Evolutionary conservation across 2,113 vertebrate genomes (phyloP), one percentile per base, ranked within the genome.

Genomic region (Nyctibius bracteatus): DNA sequence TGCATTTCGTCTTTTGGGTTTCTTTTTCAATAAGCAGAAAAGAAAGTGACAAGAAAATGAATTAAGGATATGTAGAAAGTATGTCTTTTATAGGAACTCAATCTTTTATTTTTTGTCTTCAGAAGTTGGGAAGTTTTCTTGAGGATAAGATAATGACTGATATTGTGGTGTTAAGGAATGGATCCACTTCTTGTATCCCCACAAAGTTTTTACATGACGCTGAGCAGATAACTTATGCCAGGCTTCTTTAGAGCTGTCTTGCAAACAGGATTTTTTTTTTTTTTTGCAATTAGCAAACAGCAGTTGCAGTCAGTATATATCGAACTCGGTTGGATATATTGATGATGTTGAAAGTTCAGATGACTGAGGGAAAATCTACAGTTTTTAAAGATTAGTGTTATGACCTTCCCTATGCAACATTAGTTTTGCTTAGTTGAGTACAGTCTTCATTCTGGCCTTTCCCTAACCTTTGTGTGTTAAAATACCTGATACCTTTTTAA

Each of bases 61-160:
- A n/a, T 52, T 35, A 65, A 10, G 15, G 16, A 74, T 37, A 15
- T 23, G 5, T 61, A 41, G 24, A 33, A 94, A 82, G 22, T 27
- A 33, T 33, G 14, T 39, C 8, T 71, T 54, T 30, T 55, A n/a
- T 22, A 55, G 30, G 10, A 63, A 30, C 17, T 72, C 14, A 23
- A 7, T 43, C 17, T 51, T 30, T 47, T 33, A 12, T 37, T 46
- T 73, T 24, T 23, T 11, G 0, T 0, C 2, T 3, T 25, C 18
- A 30, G 12, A 73, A 51, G 7, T n/a, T 58, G 37, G 8, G 19
- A 44, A 44, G 28, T 55, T 78, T 52, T 87, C 25, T 44, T 18
- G 37, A 5, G 74, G 28, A 10, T 43, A 52, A 78, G 59, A 43
- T 17, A 30, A 9, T 52, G 70, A 65, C 13, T 70, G 49, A 31